These are phyloP conservation scores for Rhagoletis pomonella DNA, from an alignment of 1,140 invertebrate genomes.

Conservation along the genomic window DNA sequence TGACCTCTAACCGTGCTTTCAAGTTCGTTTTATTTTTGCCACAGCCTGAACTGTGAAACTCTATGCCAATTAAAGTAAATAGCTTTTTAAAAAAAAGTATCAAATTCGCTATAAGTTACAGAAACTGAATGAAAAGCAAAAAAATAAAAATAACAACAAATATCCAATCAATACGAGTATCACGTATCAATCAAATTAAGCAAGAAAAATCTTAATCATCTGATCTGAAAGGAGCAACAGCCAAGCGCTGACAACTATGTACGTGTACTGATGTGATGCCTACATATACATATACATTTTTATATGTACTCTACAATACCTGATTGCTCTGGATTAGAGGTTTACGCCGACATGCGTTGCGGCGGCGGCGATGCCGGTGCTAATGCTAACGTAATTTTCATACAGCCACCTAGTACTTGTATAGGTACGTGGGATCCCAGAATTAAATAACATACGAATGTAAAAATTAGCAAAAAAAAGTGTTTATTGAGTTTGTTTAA, in stretches of 20 bases:
- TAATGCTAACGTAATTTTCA: too few relatives aligned
- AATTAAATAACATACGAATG: too few relatives aligned
- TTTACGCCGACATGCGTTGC: too few relatives aligned
- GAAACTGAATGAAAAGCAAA: neutral
- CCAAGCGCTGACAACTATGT: neutral
- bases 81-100: slow-evolving; percentile 16
- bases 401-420: too few relatives aligned
- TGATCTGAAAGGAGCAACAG: neutral
- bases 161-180: neutral
- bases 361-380: too few relatives aligned
- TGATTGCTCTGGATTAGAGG: too few relatives aligned
- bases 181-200: slow-evolving; percentile 50
- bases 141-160: neutral
- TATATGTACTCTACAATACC: neutral
- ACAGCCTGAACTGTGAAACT: neutral
- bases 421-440: too few relatives aligned
- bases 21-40: neutral
- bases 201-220: slow-evolving; percentile 47
- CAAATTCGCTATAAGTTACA: slow-evolving; percentile 34
- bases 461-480: too few relatives aligned
- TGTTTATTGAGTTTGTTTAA: too few relatives aligned
- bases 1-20: neutral
- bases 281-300: neutral
- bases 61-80: slow-evolving; percentile 14
- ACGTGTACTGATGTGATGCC: too few relatives aligned